These are phyloP conservation scores for Drosophila aff. DNA, from an alignment of 1,140 invertebrate genomes.

Conservation along the genomic window DNA sequence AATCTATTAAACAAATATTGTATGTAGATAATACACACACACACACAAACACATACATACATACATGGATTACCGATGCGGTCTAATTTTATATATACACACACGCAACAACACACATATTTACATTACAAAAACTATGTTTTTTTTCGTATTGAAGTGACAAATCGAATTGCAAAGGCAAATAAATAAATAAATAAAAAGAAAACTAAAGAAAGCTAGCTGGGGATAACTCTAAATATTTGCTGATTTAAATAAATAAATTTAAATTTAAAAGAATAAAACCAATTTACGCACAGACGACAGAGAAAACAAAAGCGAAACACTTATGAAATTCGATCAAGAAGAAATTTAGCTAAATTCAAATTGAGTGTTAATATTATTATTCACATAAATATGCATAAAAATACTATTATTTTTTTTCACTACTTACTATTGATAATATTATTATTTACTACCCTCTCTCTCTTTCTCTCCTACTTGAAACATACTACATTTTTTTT, in stretches of 20 bases:
- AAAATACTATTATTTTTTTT: constrained; percentile 28
- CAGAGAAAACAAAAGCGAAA: constrained; percentile 20
- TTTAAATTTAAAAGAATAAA: constrained; percentile 41
- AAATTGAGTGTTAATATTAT: constrained; percentile 61
- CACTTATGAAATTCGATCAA: constrained; percentile 52
- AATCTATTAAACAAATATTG: constrained; percentile 63
- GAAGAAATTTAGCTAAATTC: constrained; percentile 72
- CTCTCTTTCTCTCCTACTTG: constrained; percentile 18
- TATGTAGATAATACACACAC: constrained; percentile 42
- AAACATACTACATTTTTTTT: constrained; percentile 13
- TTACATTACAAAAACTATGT: constrained; percentile 2
- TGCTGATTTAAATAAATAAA: constrained; percentile 37
- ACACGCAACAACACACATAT: constrained; percentile 1
- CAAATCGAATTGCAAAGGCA: constrained; percentile 50
- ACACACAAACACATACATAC: constrained; percentile 20
- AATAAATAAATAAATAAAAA: constrained; percentile 36
- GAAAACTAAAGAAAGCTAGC: constrained; percentile 1
- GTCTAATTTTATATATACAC: constrained; percentile 41
- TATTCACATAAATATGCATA: constrained; percentile 45
- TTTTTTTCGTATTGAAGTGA: constrained; percentile 18
- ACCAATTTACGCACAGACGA: constrained; percentile 51
- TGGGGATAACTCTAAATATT: constrained; percentile 37
- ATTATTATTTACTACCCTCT: constrained; percentile 17
- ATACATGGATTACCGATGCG: constrained; percentile 47
- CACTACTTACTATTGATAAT: constrained; percentile 33